These are phyloP conservation scores for Emydura subglobosa DNA, from an alignment of 2,113 vertebrate species.

Conservation along the genomic window DNA sequence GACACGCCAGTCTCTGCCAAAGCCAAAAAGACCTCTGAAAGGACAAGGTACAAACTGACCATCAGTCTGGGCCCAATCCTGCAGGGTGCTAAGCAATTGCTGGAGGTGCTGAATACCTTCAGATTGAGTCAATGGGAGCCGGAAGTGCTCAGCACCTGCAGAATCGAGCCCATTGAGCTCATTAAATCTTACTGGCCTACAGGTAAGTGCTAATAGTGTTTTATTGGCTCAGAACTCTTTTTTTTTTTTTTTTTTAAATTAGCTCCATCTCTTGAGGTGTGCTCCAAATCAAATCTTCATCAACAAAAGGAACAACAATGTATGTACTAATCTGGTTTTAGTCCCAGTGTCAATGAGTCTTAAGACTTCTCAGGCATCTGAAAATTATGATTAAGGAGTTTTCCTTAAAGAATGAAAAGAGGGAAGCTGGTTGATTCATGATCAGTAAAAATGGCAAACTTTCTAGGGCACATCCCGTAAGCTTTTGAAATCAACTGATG, in stretches of 20 bases:
- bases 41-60: not conserved
- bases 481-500: not conserved
- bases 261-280: not conserved
- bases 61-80: not conserved
- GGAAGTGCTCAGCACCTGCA: not conserved
- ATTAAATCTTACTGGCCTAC: not conserved
- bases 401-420: not conserved
- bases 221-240: not conserved
- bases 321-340: not conserved
- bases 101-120: not conserved
- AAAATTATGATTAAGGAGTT: not conserved
- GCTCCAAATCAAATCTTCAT: not conserved
- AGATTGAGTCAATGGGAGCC: not conserved
- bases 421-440: not conserved
- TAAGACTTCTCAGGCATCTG: fast-evolving
- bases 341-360: not conserved
- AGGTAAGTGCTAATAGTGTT: not conserved
- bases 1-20: fast-evolving
- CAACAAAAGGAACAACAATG: not conserved
- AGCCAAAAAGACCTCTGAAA: not conserved
- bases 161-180: not conserved
- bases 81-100: not conserved
- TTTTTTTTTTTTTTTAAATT: not conserved
- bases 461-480: fast-evolving
- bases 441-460: not conserved